Evolutionary conservation across 2,888 invertebrate genomes (phyloP).

Genomic region (Eupithecia inturbata): DNA sequence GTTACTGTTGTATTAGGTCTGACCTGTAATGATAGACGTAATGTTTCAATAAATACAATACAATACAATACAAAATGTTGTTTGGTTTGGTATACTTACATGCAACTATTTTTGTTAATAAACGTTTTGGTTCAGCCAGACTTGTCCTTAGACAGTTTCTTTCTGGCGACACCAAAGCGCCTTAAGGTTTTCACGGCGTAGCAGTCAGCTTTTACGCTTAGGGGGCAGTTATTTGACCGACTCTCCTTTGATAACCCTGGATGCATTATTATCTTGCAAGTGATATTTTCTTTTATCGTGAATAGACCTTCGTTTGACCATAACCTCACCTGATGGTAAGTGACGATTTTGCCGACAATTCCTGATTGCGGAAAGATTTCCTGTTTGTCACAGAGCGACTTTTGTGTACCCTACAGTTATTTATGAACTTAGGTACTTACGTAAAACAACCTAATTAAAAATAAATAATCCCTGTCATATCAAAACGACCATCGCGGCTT

Average conservation of each 20-base stretch:
- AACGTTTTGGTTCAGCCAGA: not conserved
- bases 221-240: not conserved
- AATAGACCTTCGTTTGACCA: no score
- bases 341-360: no score
- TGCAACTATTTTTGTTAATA: not conserved
- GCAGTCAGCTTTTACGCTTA: not conserved
- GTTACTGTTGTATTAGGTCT: no score
- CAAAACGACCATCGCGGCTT: not conserved
- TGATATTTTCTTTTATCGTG: no score
- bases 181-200: not conserved
- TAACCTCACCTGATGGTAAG: not conserved
- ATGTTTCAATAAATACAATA: no score
- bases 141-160: not conserved
- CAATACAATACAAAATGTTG: no score
- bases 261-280: not conserved
- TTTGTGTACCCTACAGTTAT: not conserved
- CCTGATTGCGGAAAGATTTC: no score
- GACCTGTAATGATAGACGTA: no score
- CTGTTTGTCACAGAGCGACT: not conserved
- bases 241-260: slow-evolving; percentile 4
- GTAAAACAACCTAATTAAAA: no score
- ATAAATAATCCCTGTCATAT: no score
- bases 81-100: not conserved
- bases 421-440: no score
- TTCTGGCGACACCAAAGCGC: not conserved